Evolutionary conservation across 2,797 vertebrate genomes (phyloP), one percentile per base, ranked within the genome.

Genomic region (Cyclura pinguis): DNA sequence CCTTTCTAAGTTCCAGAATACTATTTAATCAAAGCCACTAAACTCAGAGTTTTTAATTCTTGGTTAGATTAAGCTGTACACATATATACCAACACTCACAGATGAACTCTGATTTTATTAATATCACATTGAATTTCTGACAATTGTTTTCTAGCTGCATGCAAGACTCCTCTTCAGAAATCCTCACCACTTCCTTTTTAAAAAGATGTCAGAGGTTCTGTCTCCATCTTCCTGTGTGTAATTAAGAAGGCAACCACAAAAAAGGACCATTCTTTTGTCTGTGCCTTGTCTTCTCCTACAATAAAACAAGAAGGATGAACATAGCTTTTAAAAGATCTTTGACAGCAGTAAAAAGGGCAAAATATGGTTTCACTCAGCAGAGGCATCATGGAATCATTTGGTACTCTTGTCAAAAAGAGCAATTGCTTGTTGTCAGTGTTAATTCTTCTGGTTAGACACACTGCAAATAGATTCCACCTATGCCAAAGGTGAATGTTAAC

Each of bases 271-370:
- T 14, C 86, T 95, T 95, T 2, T 0, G 91, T 96, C 91, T 94
- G 94, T 94, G 91, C 93, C 96, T 96, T 95, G 91, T 95, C 94
- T 96, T 92, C 92, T 91, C 84, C 94, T 95, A 89, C 92, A 96
- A 94, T 96, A 96, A 95, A 96, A 95, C 91, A 59, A 77, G 81
- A 64, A 64, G n/a, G 47, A 38, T 22, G 81, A 84, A 93, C 96
- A 93, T 96, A 95, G 92, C 89, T 96, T 92, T 96, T 35, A 74
- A 78, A 6, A 87, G 85, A 93, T 93, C 93, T 85, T 82, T 94
- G 95, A 95, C 93, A 97, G 96, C 96, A 96, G 95, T 97, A 95
- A 96, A 97, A 97, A 90, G 91, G 27, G 95, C 95, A 92, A 95
- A 94, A 95, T 95, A 95, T 96, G 96, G 93, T 96, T 97, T 95